Evolutionary conservation across 2,888 invertebrate genomes (phyloP), one percentile per base, ranked within the genome.

Genomic region (Isoperla grammatica): DNA sequence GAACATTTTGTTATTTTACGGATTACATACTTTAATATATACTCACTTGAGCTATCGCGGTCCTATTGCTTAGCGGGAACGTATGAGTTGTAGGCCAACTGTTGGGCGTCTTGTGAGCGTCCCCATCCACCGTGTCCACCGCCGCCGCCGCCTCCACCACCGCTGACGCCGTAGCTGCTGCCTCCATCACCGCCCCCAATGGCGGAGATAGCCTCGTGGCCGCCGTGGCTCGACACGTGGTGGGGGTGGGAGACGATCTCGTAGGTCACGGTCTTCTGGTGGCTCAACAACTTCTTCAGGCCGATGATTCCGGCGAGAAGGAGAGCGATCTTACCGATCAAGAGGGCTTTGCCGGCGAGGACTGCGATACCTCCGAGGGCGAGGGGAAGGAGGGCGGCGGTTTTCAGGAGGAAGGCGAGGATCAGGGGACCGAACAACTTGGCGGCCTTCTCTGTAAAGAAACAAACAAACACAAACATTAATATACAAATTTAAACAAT

Each of bases 211-310:
- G 77, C 73, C 61, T 88, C 88, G 68, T 86, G 84, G 65, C 87
- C 85, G 63, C 84, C 81, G 71, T 85, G 84, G 69, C 83, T 82
- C 65, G 83, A 79, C 62, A 84, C 80, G 73, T 90, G 89, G 69
- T 90, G 90, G 57, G 90, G 90, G 73, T 91, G 91, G 0, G 89
- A 84, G 0, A 91, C 89, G 37, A 91, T 90, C 72, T 91, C 91
- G 71, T 91, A 91, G 3, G 91, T 91, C 65, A 91, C 91, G 71
- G 90, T 90, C 71, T 90, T 91, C 75, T 88, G 86, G 70, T 86
- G 85, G 1, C 74, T 73, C 65, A 91, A 75, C 55, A 91, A 77
- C 73, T 91, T 91, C 80, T 90, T 90, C 73, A 91, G 75, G 2
- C 90, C 90, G 69, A 91, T 90, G 61, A 91, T 86, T 56, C 88